A percentile compares a stretch with the other conserved stretches of the same genome.
phyloP scores from a whole-genome alignment of 2,113 vertebrate genomes.

The Hoplias malabaricus region DNA sequence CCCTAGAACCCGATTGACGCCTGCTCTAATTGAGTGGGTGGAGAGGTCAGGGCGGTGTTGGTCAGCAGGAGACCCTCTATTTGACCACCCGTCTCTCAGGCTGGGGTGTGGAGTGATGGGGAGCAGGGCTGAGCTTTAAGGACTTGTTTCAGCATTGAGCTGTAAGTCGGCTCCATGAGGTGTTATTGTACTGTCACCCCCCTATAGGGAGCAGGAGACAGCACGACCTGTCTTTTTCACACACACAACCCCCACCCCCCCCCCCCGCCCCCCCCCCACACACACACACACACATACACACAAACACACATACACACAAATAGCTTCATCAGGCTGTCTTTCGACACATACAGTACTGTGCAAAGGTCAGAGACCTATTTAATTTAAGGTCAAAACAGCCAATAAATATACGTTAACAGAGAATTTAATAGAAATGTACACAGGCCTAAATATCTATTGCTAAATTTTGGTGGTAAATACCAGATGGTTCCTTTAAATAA shows the following conservation, averaged over 20 bases:
- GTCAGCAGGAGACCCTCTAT: slow-evolving; percentile 29
- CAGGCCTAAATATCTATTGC: too few species aligned
- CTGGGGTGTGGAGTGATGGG: slow-evolving; percentile 70
- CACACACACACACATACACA: slow-evolving; percentile 25
- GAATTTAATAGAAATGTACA: too few species aligned
- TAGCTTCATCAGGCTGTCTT: neutral
- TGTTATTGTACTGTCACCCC: slow-evolving; percentile 38
- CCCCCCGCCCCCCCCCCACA: neutral
- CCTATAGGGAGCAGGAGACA: slow-evolving; percentile 33
- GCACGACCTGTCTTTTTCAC: slow-evolving; percentile 7
- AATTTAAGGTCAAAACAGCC: too few species aligned
- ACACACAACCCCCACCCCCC: too few species aligned
- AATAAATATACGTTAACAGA: too few species aligned
- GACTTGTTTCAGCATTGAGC: slow-evolving; percentile 18
- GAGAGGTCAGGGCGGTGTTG: slow-evolving; percentile 20
- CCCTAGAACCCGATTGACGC: neutral
- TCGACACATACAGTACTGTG: slow-evolving; percentile 29
- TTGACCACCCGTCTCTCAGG: slow-evolving; percentile 28
- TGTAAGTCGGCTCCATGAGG: neutral
- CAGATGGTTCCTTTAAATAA: too few species aligned
- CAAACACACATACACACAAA: slow-evolving; percentile 4
- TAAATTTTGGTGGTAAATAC: too few species aligned
- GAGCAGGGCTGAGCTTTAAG: slow-evolving; percentile 55
- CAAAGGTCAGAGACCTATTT: too few species aligned
- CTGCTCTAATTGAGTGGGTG: slow-evolving; percentile 22